Percentiles rank a stretch among this genome's conserved stretches.
phyloP scores from a whole-genome alignment of 2,797 vertebrate genomes.

The Tapera naevia region DNA sequence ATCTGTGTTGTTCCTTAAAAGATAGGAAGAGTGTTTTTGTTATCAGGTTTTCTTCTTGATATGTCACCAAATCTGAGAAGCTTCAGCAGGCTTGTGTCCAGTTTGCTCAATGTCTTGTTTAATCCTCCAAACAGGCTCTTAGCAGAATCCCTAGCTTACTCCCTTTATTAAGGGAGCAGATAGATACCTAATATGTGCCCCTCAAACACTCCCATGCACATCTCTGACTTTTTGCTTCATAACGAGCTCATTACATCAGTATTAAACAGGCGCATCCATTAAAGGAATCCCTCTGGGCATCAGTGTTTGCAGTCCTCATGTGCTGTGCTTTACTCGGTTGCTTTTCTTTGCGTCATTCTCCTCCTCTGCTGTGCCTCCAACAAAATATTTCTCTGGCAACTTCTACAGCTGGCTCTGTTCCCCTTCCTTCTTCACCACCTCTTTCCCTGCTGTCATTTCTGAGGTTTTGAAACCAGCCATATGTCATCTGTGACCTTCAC shows the following conservation, averaged over 20 bases:
- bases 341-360: conserved; percentile 19
- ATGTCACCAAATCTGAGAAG: neutral
- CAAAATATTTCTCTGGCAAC: conserved; percentile 22
- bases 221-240: conserved; percentile 16
- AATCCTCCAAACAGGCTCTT: neutral
- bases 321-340: neutral
- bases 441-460: conserved; percentile 46
- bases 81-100: neutral
- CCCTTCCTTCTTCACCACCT: conserved; percentile 4
- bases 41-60: neutral
- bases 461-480: conserved; percentile 52
- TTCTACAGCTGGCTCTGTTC: conserved; percentile 7
- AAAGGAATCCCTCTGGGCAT: conserved; percentile 7
- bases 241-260: conserved; percentile 14
- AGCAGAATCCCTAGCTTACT: neutral
- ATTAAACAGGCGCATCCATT: neutral
- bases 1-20: neutral
- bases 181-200: neutral
- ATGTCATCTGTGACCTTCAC: conserved; percentile 45
- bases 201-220: conserved; percentile 3
- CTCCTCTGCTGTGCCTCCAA: conserved; percentile 21
- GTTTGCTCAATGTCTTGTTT: neutral
- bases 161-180: neutral
- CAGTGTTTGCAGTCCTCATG: neutral
- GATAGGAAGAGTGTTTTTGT: neutral